phyloP scores from a whole-genome alignment of 2,888 invertebrate species.

The Dasypogon diadema region DNA sequence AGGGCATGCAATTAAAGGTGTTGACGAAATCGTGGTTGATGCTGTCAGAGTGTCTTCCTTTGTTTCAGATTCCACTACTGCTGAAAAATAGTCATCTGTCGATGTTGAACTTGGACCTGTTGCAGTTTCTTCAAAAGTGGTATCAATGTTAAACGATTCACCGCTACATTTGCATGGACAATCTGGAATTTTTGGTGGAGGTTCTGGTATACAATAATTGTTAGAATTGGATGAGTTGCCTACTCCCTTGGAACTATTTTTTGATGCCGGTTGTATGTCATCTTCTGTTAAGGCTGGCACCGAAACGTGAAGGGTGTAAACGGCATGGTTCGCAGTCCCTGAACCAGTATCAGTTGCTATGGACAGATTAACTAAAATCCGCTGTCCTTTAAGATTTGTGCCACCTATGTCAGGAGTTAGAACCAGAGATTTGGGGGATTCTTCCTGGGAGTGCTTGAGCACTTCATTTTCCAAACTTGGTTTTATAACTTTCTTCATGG shows the following conservation, averaged over 20 bases:
- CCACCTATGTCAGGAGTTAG: slow-evolving; percentile 58
- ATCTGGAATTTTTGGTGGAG: slow-evolving; percentile 67
- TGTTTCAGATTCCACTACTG: no score
- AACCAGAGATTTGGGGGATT: slow-evolving; percentile 14
- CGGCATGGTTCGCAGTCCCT: slow-evolving; percentile 72
- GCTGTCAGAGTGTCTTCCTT: slow-evolving; percentile 19
- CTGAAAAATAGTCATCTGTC: slow-evolving; percentile 3
- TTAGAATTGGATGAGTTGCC: background rate
- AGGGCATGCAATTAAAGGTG: slow-evolving; percentile 70
- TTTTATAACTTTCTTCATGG: slow-evolving; percentile 7
- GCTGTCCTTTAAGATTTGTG: slow-evolving; percentile 67
- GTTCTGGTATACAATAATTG: slow-evolving; percentile 63
- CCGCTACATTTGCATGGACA: slow-evolving; percentile 61
- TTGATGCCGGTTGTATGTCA: background rate
- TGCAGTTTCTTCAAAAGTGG: background rate
- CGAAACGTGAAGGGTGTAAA: slow-evolving; percentile 84
- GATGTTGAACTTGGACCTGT: background rate
- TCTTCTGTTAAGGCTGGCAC: slow-evolving; percentile 72
- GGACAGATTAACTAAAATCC: slow-evolving; percentile 84
- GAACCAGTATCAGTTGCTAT: slow-evolving; percentile 78
- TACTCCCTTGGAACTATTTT: background rate
- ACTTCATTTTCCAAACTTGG: slow-evolving; percentile 38
- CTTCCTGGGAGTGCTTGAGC: slow-evolving; percentile 3
- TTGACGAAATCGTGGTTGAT: slow-evolving; percentile 32
- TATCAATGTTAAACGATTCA: slow-evolving; percentile 7